These are phyloP conservation scores for Chaetodon auriga DNA, from an alignment of 2,113 vertebrate genomes.

Conservation along the genomic window DNA sequence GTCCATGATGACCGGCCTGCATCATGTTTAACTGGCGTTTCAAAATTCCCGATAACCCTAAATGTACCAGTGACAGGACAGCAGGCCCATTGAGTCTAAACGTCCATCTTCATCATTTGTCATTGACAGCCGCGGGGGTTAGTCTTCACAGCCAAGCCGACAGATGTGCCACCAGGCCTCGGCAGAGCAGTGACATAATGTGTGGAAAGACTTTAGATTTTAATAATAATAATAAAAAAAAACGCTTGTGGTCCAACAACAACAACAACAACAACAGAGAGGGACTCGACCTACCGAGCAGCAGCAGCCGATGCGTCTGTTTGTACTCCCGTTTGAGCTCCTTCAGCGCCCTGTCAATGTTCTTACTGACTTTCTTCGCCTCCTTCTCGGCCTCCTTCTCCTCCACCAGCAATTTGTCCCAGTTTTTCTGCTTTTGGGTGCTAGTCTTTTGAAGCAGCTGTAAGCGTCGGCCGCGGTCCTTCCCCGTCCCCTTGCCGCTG, in stretches of 20 bases:
- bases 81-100: conserved; percentile 15
- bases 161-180: conserved; percentile 74
- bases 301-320: conserved; percentile 94
- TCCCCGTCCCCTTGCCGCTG: conserved; percentile 75
- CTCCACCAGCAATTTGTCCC: conserved; percentile 91
- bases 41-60: too few species aligned
- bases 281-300: conserved; percentile 89
- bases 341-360: conserved; percentile 91
- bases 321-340: conserved; percentile 94
- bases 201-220: conserved; percentile 59
- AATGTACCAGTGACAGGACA: conserved; percentile 1
- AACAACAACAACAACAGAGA: conserved; percentile 41
- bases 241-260: conserved; percentile 34
- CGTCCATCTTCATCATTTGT: conserved; percentile 60
- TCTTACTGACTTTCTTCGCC: conserved; percentile 93
- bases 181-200: conserved; percentile 60
- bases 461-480: conserved; percentile 81
- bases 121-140: conserved; percentile 59
- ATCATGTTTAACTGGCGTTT: too few species aligned
- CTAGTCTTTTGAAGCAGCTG: conserved; percentile 82
- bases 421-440: conserved; percentile 87
- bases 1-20: background rate
- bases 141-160: conserved; percentile 54
- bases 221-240: conserved; percentile 52
- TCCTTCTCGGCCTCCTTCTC: conserved; percentile 94